Evolutionary conservation across 2,888 invertebrate species (phyloP), one percentile per base, ranked within the genome.

Genomic region (Archaeoteleia sp.): DNA sequence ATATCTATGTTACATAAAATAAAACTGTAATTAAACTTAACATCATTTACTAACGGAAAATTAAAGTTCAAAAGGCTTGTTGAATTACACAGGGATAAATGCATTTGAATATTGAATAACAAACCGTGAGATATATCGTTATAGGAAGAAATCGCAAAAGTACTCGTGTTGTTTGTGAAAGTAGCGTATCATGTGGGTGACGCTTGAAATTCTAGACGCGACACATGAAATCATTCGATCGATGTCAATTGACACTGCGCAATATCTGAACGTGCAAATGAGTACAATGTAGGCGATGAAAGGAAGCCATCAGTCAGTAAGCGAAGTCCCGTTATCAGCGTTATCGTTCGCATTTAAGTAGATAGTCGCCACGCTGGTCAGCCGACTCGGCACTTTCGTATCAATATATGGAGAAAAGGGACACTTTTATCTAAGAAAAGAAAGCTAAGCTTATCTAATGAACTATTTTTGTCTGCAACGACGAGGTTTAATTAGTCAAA

Each of bases 281-380:
- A 63, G 35, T 30, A 42, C 34, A 29, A n/a, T 10, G 27, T 10
- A 34, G 48, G 12, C 39, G 45, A 46, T 12, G 48, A 34, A 48
- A 45, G 32, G 48, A 48, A 62, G 13, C 15, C 23, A 35, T 27
- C 29, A 15, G 13, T 2, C 10, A 25, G 34, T 25, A 17, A 40
- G 48, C n/a, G n/a, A 42, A 43, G 30, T 46, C 23, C 55, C 63
- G 49, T 55, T 63, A 63, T 55, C 49, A 34, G 10, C 14, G 45
- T 32, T 45, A 53, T 53, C 43, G 32, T 10, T 39, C 25, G 45
- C 30, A 13, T 61, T 61, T 53, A 5, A 53, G 39, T 46, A 14
- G 53, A 61, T 45, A 48, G 39, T 29, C 20, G 39, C 23, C 25
- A 14, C 46, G 10, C 25, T 17, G 34, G 8, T 23, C 25, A 17